Evolutionary conservation across 2,797 vertebrate species (phyloP).

Genomic region (Tiaroga cobitis): DNA sequence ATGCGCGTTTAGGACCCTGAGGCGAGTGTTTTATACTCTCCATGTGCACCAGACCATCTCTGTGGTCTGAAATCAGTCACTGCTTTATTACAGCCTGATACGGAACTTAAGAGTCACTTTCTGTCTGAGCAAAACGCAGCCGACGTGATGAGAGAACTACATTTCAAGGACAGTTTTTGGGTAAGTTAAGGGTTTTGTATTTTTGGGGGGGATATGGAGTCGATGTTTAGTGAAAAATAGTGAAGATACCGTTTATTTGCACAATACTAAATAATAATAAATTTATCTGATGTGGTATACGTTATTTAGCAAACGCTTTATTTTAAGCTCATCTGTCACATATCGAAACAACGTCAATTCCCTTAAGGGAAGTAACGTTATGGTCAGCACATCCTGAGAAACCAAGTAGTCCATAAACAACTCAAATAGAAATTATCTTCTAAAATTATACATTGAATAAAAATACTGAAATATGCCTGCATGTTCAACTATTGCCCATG

Average conservation of each 20-base stretch:
- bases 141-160: conserved; percentile 75
- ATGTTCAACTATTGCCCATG: neutral
- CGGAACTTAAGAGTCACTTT: neutral
- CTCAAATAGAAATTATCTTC: neutral
- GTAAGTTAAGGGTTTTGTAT: conserved; percentile 66
- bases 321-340: neutral
- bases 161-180: conserved; percentile 84
- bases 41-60: conserved; percentile 18
- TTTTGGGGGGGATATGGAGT: neutral
- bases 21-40: neutral
- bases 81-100: neutral
- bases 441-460: neutral
- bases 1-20: conserved; percentile 51
- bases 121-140: neutral
- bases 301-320: neutral
- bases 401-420: neutral
- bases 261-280: neutral
- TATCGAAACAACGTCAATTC: conserved; percentile 30
- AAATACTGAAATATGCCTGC: neutral
- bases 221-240: neutral
- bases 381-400: neutral
- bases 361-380: conserved; percentile 7
- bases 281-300: neutral
- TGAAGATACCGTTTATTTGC: neutral
- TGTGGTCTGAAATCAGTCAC: conserved; percentile 21